Conservation (phyloP, 2,113 vertebrate species). For the Peromyscus leucopus region DNA sequence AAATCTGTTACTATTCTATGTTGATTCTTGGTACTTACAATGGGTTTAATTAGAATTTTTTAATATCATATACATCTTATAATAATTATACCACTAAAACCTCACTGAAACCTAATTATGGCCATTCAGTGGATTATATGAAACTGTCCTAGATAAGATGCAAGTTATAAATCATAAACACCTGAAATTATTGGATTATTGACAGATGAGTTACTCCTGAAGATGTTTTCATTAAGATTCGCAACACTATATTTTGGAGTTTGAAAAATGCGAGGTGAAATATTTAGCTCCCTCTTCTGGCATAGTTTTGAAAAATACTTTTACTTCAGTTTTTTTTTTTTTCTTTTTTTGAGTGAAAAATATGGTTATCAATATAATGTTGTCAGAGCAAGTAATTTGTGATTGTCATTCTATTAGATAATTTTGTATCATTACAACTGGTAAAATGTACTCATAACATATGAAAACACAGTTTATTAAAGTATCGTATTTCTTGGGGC, state of each 20-base stretch:
- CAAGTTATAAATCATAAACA: not conserved
- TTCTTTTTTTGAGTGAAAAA: conserved; percentile 10
- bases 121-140: not conserved
- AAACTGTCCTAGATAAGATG: not conserved
- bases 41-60: conserved; percentile 5
- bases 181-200: not conserved
- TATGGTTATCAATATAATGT: not conserved
- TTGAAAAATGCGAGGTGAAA: conserved; percentile 17
- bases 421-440: conserved; percentile 3
- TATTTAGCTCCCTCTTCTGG: conserved; percentile 79
- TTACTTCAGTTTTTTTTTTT: not conserved
- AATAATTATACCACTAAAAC: not conserved
- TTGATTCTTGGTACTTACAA: conserved; percentile 35
- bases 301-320: conserved; percentile 47
- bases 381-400: not conserved
- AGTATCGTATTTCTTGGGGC: not conserved
- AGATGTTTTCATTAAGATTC: conserved; percentile 49
- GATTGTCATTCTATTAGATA: not conserved
- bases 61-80: not conserved
- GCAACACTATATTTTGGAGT: not conserved
- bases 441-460: not conserved
- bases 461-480: not conserved
- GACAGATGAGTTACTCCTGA: not conserved
- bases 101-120: not conserved
- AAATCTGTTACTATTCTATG: not conserved